Percentiles rank a stretch among this genome's conserved stretches.
Evolutionary conservation across 2,797 vertebrate species (phyloP).

Genomic region (Meriones psammophilus): DNA sequence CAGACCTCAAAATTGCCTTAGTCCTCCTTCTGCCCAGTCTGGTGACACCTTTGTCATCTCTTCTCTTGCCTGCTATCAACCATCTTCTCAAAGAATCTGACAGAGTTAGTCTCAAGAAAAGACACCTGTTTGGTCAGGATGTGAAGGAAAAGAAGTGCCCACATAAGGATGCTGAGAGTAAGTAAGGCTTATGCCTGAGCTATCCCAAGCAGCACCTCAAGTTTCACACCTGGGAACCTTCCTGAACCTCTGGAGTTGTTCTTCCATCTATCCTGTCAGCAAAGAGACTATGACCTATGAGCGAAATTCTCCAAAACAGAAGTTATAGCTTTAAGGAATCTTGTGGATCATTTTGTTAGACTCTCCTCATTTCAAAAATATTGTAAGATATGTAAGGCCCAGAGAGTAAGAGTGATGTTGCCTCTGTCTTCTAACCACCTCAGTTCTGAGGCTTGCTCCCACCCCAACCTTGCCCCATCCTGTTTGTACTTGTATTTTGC

Average conservation of each 20-base stretch:
- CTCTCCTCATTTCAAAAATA: neutral
- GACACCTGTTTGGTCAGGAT: neutral
- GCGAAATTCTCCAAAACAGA: neutral
- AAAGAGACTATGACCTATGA: neutral
- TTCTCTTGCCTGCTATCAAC: neutral
- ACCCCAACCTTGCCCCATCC: neutral
- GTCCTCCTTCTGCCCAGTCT: neutral
- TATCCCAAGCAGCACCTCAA: accelerated
- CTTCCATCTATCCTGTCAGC: neutral
- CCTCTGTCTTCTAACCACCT: neutral
- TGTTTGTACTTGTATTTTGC: neutral
- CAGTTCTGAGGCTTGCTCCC: neutral
- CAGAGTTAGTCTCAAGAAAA: neutral
- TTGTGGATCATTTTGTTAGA: neutral
- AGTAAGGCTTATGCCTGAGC: too few relatives aligned
- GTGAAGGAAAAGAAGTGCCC: neutral
- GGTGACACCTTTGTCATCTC: neutral
- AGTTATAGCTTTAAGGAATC: neutral
- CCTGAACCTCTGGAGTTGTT: neutral
- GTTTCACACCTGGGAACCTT: neutral
- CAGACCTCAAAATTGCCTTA: neutral
- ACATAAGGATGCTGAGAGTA: neutral
- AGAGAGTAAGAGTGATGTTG: neutral
- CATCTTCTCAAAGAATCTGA: neutral
- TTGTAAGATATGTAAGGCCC: neutral